These are phyloP conservation scores for Drosophila virilis DNA, from an alignment of 1,140 invertebrate genomes.

Conservation along the genomic window DNA sequence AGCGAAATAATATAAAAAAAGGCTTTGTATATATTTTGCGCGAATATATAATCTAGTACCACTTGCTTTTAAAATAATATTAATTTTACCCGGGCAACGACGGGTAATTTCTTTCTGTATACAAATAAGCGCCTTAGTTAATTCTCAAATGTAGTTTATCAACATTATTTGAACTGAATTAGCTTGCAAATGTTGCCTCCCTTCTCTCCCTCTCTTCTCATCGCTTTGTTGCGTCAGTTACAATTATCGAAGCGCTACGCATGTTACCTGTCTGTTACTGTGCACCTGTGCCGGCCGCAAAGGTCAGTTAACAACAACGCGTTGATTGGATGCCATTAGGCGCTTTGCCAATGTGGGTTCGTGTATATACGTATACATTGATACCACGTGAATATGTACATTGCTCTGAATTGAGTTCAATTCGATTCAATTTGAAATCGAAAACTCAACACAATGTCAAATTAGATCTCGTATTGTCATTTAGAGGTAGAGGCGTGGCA, in stretches of 20 bases:
- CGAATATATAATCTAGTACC: too few species aligned
- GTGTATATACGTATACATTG: slow-evolving; percentile 7
- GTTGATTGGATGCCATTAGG: slow-evolving; percentile 66
- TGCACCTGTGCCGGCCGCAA: slow-evolving; percentile 55
- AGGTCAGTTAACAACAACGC: slow-evolving; percentile 55
- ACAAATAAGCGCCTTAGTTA: too few species aligned
- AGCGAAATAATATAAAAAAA: too few species aligned
- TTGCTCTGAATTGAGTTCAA: slow-evolving; percentile 55
- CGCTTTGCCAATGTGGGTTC: slow-evolving; percentile 17
- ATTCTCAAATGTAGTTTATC: neutral
- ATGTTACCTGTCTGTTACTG: slow-evolving; percentile 34
- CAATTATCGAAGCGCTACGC: slow-evolving; percentile 26
- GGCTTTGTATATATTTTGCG: too few species aligned
- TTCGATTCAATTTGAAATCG: slow-evolving; percentile 44
- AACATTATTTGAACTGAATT: slow-evolving; percentile 22
- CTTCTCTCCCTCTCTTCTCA: neutral
- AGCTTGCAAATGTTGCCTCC: neutral
- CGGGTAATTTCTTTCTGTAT: too few species aligned
- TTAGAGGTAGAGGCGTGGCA: slow-evolving; percentile 29
- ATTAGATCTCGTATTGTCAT: slow-evolving; percentile 65
- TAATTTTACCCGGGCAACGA: too few species aligned
- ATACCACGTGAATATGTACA: slow-evolving; percentile 2
- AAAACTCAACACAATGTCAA: slow-evolving; percentile 57
- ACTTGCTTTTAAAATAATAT: too few species aligned
- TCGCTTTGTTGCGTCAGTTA: slow-evolving; percentile 35